Evolutionary conservation across 1,140 invertebrate species (phyloP).

Genomic region (Schmidtea mediterranea): DNA sequence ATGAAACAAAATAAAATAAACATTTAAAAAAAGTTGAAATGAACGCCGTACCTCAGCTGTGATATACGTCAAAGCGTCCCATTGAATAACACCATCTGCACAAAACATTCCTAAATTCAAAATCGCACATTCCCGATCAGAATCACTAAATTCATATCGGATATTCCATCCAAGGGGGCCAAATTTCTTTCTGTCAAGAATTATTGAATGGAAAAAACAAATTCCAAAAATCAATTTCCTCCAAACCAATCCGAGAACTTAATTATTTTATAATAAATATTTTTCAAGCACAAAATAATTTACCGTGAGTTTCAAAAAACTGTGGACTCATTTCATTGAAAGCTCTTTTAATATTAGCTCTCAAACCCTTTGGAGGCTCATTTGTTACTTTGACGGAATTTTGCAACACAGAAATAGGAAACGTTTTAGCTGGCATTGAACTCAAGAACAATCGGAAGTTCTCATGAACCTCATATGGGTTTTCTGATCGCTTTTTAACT

Average conservation of each 20-base stretch:
- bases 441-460: slow-evolving; percentile 25
- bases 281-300: slow-evolving; percentile 10
- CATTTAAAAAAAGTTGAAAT: background rate
- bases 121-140: slow-evolving; percentile 56
- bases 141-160: slow-evolving; percentile 60
- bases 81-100: slow-evolving; percentile 39
- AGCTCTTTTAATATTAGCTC: slow-evolving; percentile 41
- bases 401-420: slow-evolving; percentile 27
- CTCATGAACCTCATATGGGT: slow-evolving; percentile 19
- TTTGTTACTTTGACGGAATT: slow-evolving; percentile 30
- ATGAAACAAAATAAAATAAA: background rate
- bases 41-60: slow-evolving; percentile 33
- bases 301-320: slow-evolving; percentile 51
- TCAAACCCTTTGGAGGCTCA: slow-evolving; percentile 28
- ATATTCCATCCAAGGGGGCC: slow-evolving; percentile 68
- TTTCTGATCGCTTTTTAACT: slow-evolving; percentile 20
- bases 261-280: slow-evolving; percentile 10
- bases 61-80: slow-evolving; percentile 59
- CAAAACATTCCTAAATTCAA: slow-evolving; percentile 57
- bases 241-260: slow-evolving; percentile 43
- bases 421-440: slow-evolving; percentile 25
- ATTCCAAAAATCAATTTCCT: slow-evolving; percentile 33
- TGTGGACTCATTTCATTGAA: slow-evolving; percentile 21
- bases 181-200: slow-evolving; percentile 63
- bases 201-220: slow-evolving; percentile 47